A percentile compares a stretch with the other conserved stretches of the same genome.
phyloP scores from a whole-genome alignment of 2,113 vertebrate genomes.

The Vanacampus margaritifer region DNA sequence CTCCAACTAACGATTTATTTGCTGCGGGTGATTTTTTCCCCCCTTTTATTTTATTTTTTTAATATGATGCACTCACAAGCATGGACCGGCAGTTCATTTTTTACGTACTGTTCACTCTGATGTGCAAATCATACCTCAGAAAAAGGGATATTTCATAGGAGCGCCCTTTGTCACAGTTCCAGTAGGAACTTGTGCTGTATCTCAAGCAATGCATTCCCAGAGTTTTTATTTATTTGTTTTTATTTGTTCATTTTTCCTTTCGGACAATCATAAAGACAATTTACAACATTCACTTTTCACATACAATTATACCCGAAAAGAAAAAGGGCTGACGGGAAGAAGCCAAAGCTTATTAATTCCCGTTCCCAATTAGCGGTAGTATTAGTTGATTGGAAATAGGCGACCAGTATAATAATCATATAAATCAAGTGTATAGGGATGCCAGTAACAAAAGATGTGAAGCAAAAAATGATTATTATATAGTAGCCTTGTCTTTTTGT shows the following conservation, averaged over 20 bases:
- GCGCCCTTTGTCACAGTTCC: constrained; percentile 17
- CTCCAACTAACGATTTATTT: constrained; percentile 42
- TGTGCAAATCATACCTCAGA: constrained; percentile 35
- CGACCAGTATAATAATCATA: constrained; percentile 10
- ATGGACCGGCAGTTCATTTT: constrained; percentile 24
- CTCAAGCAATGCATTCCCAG: neutral
- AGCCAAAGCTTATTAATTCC: no score
- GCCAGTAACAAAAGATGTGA: constrained; percentile 6
- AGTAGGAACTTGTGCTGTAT: neutral
- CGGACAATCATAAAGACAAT: no score
- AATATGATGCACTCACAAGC: constrained; percentile 8
- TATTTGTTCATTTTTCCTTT: no score
- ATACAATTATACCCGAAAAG: no score
- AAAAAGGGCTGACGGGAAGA: no score
- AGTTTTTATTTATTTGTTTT: no score
- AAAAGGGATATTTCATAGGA: constrained; percentile 18
- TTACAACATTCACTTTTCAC: no score
- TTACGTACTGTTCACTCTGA: constrained; percentile 28
- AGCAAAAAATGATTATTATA: constrained; percentile 25
- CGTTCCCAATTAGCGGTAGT: neutral
- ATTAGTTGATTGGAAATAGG: constrained; percentile 3
- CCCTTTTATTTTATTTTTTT: constrained; percentile 7
- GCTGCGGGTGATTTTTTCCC: constrained; percentile 11
- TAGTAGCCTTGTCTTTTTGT: neutral
- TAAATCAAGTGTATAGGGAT: constrained; percentile 1